Percentiles rank a stretch among this genome's conserved stretches.
phyloP scores from a whole-genome alignment of 2,113 vertebrate genomes.

The Myotis davidii region DNA sequence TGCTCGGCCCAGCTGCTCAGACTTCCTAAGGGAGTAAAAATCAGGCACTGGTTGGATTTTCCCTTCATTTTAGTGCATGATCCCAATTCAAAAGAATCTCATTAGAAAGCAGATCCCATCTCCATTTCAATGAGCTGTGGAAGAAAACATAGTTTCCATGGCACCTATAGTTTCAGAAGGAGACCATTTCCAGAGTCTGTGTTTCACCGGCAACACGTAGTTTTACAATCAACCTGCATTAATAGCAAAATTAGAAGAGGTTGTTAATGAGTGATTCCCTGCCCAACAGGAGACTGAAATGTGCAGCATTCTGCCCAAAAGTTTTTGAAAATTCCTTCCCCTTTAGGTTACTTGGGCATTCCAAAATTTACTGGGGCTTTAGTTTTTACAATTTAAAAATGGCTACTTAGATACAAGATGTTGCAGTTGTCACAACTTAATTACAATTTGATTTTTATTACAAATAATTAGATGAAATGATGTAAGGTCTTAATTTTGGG shows the following conservation, averaged over 20 bases:
- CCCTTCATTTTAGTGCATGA: slow-evolving; percentile 39
- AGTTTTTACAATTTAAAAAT: neutral
- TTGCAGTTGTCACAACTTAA: neutral
- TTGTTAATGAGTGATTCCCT: neutral
- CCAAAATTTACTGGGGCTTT: neutral
- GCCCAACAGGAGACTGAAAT: neutral
- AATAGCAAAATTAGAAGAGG: neutral
- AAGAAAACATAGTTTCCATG: slow-evolving; percentile 24
- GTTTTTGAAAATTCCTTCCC: slow-evolving; percentile 7
- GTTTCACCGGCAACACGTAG: neutral
- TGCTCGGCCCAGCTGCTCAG: slow-evolving; percentile 38
- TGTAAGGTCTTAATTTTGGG: neutral
- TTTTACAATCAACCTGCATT: neutral
- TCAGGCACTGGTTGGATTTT: slow-evolving; percentile 49
- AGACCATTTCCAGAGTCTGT: neutral
- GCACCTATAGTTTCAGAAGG: neutral
- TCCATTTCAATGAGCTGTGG: slow-evolving; percentile 53
- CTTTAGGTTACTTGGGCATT: neutral
- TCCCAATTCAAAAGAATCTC: slow-evolving; percentile 61
- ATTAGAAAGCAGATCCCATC: slow-evolving; percentile 61
- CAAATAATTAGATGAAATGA: neutral
- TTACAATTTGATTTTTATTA: slow-evolving; percentile 25
- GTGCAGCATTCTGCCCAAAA: neutral
- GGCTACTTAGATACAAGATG: neutral
- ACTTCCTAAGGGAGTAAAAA: slow-evolving; percentile 22